Conservation (phyloP, 2,113 vertebrate genomes). For the Caloenas nicobarica region DNA sequence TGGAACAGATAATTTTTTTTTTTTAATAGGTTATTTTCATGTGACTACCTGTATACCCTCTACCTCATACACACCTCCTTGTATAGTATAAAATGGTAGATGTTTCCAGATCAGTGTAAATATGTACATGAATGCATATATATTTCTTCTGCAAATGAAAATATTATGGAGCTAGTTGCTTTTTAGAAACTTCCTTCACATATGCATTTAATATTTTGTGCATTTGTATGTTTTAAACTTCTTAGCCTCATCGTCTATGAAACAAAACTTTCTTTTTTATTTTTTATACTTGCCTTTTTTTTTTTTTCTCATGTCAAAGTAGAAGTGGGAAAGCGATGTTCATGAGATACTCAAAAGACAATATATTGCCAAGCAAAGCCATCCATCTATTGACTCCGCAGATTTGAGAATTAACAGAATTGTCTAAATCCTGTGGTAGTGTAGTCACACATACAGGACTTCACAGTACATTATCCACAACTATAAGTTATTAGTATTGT, state of each 20-base stretch:
- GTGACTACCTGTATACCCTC: background rate
- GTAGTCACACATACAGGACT: background rate
- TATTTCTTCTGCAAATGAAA: background rate
- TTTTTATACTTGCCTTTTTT: background rate
- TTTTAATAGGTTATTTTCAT: background rate
- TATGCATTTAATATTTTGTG: background rate
- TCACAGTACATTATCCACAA: background rate
- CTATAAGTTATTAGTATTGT: background rate
- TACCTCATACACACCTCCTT: background rate
- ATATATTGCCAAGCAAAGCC: background rate
- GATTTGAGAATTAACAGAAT: background rate
- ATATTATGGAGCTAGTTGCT: background rate
- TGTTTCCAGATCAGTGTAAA: background rate
- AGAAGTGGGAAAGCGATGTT: background rate
- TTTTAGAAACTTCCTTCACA: background rate
- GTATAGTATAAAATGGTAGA: background rate
- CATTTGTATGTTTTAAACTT: background rate
- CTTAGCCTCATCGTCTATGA: background rate
- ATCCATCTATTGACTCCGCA: background rate
- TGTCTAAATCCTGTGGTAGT: background rate
- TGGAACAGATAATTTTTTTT: background rate
- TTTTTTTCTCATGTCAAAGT: background rate
- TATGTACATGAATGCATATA: background rate
- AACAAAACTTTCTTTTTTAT: background rate
- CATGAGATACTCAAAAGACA: background rate